phyloP scores from a whole-genome alignment of 2,888 invertebrate species.

The Agriopis marginaria region DNA sequence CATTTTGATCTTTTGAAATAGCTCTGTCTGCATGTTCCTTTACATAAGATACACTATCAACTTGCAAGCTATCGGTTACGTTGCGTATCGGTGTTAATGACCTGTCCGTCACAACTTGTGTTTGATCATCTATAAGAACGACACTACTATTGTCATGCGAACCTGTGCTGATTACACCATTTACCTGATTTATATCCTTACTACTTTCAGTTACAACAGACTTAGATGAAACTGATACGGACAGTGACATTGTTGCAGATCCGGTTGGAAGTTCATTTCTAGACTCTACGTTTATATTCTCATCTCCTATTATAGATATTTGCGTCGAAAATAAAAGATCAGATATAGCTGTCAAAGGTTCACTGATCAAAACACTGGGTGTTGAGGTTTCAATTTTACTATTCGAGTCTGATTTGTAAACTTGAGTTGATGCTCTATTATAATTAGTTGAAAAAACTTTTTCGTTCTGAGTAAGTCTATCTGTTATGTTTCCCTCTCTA shows the following conservation, averaged over 20 bases:
- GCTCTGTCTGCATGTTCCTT: not conserved
- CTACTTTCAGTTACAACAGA: not conserved
- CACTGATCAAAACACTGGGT: not conserved
- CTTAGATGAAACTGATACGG: not conserved
- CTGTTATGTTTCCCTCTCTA: not conserved
- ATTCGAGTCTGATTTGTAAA: not conserved
- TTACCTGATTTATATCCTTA: not conserved
- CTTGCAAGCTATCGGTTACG: not conserved
- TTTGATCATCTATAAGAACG: not conserved
- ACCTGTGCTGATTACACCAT: not conserved
- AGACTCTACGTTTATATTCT: not conserved
- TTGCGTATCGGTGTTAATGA: conserved; percentile 3
- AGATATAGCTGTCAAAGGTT: not conserved
- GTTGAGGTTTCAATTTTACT: conserved; percentile 1
- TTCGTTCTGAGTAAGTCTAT: conserved; percentile 15
- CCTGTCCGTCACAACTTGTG: not conserved
- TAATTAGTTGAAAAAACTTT: conserved; percentile 14
- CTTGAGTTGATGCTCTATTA: not conserved
- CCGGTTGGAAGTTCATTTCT: not conserved
- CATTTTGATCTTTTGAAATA: not conserved
- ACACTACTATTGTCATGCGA: not conserved
- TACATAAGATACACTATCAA: not conserved
- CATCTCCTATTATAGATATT: not conserved
- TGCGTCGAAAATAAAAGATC: not conserved
- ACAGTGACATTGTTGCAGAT: not conserved